Base-by-base conservation (phyloP, 2,888 invertebrate species). In the Thera britannica region DNA sequence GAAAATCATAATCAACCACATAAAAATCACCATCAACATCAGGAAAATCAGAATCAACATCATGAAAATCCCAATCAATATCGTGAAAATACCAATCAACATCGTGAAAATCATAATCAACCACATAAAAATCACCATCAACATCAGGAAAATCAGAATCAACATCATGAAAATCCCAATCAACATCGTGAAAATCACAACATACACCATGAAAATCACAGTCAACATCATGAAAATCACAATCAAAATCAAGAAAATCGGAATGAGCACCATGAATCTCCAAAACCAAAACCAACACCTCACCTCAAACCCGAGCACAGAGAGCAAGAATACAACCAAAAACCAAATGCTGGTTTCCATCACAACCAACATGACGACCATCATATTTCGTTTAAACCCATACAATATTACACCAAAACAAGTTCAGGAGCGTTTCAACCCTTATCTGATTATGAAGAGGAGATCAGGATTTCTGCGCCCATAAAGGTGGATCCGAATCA, bases 401-500 rank as follows among this genome's bases (percentile, higher is more conserved):
- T 66, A 36, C 56, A 70, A 54, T 70, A 66, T 63, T 70, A 70
- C 52, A 66, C 66, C 2, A 66, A 70, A 67, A 66, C 66, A 4
- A 67, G 60, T 46, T 61, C 77, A 77, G 59, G 72, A 76, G 61
- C 62, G 48, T 81, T 82, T 56, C 82, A 85, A 58, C 80, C 85
- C 9, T 76, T 86, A 71, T 79, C 81, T 6, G 86, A 90, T 72
- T 88, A 87, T 70, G 89, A 90, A 73, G 87, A 88, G 75, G 83
- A 90, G 66, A 85, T 90, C 62, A 80, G 78, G 36, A 72, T 88
- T 55, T 55, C 81, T 41, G 86, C 84, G 58, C 75, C 83, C 34
- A 86, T 90, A 72, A 84, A 85, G 72, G 86, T 87, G 5, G 81
- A 90, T 66, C 88, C 87, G 12, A 81, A 79, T 72, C 88, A 89